Evolutionary conservation across 2,888 invertebrate genomes (phyloP).

Genomic region (Caenorhabditis japonica): DNA sequence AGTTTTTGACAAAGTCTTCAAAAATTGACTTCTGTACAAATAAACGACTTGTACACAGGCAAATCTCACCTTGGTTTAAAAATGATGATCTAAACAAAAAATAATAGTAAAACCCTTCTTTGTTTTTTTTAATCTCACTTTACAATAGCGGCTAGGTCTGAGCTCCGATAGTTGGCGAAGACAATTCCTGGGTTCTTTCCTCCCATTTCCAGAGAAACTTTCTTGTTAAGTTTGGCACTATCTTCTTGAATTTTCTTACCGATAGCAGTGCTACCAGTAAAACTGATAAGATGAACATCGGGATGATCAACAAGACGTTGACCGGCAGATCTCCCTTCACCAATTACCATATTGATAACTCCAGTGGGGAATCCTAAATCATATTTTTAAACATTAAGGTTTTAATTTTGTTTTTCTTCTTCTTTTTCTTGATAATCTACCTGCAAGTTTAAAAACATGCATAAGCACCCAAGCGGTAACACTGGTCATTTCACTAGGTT

Average conservation of each 20-base stretch:
- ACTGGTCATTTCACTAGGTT: slow-evolving; percentile 81
- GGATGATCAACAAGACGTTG: slow-evolving; percentile 80
- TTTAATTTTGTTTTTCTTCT: not conserved
- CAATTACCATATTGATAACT: slow-evolving; percentile 81
- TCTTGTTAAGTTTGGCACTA: slow-evolving; percentile 79
- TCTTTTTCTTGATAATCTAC: slow-evolving; percentile 68
- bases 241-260: slow-evolving; percentile 70
- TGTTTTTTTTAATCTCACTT: slow-evolving; percentile 34
- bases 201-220: slow-evolving; percentile 81
- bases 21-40: slow-evolving; percentile 80
- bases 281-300: slow-evolving; percentile 80
- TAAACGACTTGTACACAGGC: slow-evolving; percentile 81
- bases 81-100: slow-evolving; percentile 79
- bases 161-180: slow-evolving; percentile 79
- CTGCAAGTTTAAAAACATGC: slow-evolving; percentile 79
- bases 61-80: slow-evolving; percentile 81
- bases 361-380: slow-evolving; percentile 80
- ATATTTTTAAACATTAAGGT: no score
- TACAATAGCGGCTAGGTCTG: slow-evolving; percentile 78
- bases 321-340: slow-evolving; percentile 80
- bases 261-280: slow-evolving; percentile 79
- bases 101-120: not conserved
- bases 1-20: slow-evolving; percentile 78
- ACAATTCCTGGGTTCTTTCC: slow-evolving; percentile 81
- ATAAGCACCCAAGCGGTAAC: slow-evolving; percentile 80